phyloP scores from a whole-genome alignment of 2,888 invertebrate genomes.

The Morinoia aosen region DNA sequence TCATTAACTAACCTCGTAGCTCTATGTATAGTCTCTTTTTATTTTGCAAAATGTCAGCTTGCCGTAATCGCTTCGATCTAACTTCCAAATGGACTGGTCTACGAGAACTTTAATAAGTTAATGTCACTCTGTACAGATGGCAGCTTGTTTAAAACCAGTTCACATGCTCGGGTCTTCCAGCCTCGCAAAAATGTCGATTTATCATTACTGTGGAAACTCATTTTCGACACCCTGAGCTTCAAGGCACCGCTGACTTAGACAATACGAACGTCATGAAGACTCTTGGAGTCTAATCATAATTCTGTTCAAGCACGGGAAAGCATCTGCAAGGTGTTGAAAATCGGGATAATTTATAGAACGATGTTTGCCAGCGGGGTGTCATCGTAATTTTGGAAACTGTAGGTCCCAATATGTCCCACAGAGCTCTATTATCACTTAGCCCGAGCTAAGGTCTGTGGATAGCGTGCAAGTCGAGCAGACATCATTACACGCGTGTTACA shows the following conservation, averaged over 20 bases:
- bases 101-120: background rate
- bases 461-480: background rate
- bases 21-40: background rate
- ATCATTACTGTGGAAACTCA: background rate
- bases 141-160: background rate
- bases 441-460: background rate
- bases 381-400: background rate
- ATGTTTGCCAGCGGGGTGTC: background rate
- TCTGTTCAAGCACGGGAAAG: background rate
- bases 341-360: background rate
- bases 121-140: background rate
- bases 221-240: background rate
- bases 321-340: background rate
- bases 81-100: background rate
- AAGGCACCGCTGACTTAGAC: background rate
- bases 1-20: background rate
- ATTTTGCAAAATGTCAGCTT: background rate
- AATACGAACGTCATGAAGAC: background rate
- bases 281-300: background rate
- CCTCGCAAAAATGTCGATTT: background rate
- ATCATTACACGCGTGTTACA: background rate
- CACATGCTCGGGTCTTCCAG: background rate
- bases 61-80: background rate
- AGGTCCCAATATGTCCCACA: background rate
- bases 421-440: background rate